Evolutionary conservation across 2,797 vertebrate genomes (phyloP), one percentile per base, ranked within the genome.

Genomic region (Sebastiscus tertius): DNA sequence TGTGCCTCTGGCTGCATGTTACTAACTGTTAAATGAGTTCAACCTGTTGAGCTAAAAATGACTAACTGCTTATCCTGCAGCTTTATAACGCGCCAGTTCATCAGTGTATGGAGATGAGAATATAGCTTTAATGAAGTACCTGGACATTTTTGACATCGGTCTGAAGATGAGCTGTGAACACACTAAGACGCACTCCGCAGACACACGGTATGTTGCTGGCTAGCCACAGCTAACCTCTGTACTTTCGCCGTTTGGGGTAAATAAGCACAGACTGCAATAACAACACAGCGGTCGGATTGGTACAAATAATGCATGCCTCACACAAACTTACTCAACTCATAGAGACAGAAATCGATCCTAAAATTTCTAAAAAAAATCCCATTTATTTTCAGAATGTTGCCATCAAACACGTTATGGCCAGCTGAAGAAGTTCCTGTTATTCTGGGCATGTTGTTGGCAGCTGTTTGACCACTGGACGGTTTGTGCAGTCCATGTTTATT

Each of bases 191-290:
- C 49, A 63, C 11, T 24, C 27, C 27, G 18, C 59, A 62, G 12
- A 71, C 26, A 33, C 74, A 33, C 6, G 12, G 29, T 58, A 14
- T 58, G 22, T 52, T 58, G 29, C 33, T 34, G 65, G 60, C 20
- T 52, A 52, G 67, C 42, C 33, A 18, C 67, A 81, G 81, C 55
- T 36, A 70, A 73, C 11, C 0, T 49, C 70, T 75, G 73, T 52
- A 20, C 33, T 62, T 72, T 54, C 46, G 24, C 26, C 72, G 33
- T 60, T 87, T 46, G 7, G 52, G 62, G 39, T 61, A 58, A 74
- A 67, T 46, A 34, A 62, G 29, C 24, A 72, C 1, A 52, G 54
- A 46, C 46, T 72, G 14, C 69, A 70, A 64, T 59, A 33, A 49
- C 34, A 68, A 63, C n/a, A 4, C n/a, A 76, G 13, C 2, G 27